Evolutionary conservation across 1,140 invertebrate genomes (phyloP).

Genomic region (Leptoteleia sp.): DNA sequence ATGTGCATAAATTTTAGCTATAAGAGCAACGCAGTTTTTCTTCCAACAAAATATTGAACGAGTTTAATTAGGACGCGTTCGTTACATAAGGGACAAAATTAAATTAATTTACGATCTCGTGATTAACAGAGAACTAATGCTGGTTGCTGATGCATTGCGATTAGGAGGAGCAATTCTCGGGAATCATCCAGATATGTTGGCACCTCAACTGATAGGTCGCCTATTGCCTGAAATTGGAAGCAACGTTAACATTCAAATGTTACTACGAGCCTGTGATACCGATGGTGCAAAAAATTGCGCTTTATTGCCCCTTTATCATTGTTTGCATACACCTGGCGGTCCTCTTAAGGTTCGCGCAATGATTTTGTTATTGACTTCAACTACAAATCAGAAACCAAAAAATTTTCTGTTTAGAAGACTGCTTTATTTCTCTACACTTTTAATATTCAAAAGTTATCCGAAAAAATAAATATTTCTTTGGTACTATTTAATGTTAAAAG

Average conservation of each 20-base stretch:
- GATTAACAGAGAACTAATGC: constrained; percentile 90
- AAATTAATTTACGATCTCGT: constrained; percentile 20
- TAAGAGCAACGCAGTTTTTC: too few relatives aligned
- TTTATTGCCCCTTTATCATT: constrained; percentile 95
- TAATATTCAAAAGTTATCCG: too few relatives aligned
- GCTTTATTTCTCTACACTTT: too few relatives aligned
- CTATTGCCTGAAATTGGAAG: constrained; percentile 94
- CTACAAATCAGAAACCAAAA: too few relatives aligned
- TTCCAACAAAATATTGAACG: too few relatives aligned
- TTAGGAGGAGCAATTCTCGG: constrained; percentile 94
- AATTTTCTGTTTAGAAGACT: too few relatives aligned
- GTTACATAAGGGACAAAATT: too few relatives aligned
- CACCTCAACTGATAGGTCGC: constrained; percentile 95
- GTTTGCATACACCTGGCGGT: constrained; percentile 97
- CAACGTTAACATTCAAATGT: constrained; percentile 91
- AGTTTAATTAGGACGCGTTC: too few relatives aligned
- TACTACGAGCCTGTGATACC: constrained; percentile 94
- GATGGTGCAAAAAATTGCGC: constrained; percentile 94
- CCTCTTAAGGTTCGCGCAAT: constrained; percentile 89
- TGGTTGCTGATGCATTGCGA: constrained; percentile 96
- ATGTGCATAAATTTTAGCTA: too few relatives aligned
- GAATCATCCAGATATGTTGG: constrained; percentile 96
- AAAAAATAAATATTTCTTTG: too few relatives aligned
- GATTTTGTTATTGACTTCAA: too few relatives aligned
- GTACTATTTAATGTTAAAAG: too few relatives aligned